Evolutionary conservation across 2,797 vertebrate genomes (phyloP).

Genomic region (Chlorospingus semifuscus): DNA sequence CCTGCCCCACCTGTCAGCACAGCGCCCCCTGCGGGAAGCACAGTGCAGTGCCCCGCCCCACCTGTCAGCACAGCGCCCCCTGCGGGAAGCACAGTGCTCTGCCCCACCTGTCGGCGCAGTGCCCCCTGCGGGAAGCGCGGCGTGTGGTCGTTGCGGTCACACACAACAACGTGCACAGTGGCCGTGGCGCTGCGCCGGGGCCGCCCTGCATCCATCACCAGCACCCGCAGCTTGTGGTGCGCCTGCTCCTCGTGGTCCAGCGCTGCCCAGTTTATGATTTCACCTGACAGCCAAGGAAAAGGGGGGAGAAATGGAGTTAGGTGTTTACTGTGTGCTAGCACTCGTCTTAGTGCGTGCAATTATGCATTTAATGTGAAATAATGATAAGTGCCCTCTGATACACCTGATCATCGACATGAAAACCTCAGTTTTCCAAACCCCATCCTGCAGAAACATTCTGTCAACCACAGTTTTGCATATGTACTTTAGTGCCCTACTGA

Average conservation of each 20-base stretch:
- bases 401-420: neutral
- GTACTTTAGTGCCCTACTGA: neutral
- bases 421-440: neutral
- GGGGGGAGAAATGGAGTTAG: neutral
- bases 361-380: neutral
- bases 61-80: slow-evolving; percentile 64
- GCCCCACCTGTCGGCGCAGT: slow-evolving; percentile 22
- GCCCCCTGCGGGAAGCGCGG: slow-evolving; percentile 82
- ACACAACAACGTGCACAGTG: slow-evolving; percentile 77
- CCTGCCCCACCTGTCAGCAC: neutral
- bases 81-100: slow-evolving; percentile 70
- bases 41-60: too few species aligned
- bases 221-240: slow-evolving; percentile 83
- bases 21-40: slow-evolving; percentile 79
- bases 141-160: slow-evolving; percentile 86
- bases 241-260: slow-evolving; percentile 84
- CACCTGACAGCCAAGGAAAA: slow-evolving; percentile 75
- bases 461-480: neutral
- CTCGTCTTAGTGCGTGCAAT: neutral
- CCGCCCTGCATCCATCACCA: slow-evolving; percentile 85
- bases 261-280: slow-evolving; percentile 87
- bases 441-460: neutral
- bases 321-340: too few species aligned
- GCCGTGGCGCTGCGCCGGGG: slow-evolving; percentile 82
- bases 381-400: neutral